Percentiles rank a stretch among this genome's conserved stretches.
Evolutionary conservation across 2,797 vertebrate species (phyloP).

Genomic region (Prunella strophiata): DNA sequence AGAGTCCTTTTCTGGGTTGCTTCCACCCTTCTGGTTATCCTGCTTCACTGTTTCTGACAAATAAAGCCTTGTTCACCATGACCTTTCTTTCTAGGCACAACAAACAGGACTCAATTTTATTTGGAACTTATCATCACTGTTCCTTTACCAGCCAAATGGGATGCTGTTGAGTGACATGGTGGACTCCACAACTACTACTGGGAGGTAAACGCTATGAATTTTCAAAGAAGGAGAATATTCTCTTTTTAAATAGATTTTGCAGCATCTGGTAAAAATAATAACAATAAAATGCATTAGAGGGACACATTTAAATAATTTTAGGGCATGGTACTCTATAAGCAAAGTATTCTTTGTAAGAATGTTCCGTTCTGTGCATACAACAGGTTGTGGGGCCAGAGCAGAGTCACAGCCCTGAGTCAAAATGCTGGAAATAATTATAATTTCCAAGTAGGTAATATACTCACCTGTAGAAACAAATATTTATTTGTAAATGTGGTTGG

Average conservation of each 20-base stretch:
- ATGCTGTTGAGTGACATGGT: background rate
- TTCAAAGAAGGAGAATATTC: background rate
- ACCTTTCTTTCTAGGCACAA: background rate
- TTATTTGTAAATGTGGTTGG: slow-evolving; percentile 26
- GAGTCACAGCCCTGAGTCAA: background rate
- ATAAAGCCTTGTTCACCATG: background rate
- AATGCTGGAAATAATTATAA: background rate
- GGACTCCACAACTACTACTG: background rate
- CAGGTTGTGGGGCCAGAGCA: background rate
- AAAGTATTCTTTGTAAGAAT: background rate
- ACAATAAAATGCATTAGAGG: background rate
- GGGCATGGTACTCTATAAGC: background rate
- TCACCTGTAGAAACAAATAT: background rate
- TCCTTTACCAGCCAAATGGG: background rate
- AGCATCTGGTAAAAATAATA: background rate
- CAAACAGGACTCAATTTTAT: background rate
- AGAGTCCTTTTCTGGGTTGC: background rate
- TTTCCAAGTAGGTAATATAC: slow-evolving; percentile 18
- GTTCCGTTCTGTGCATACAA: background rate
- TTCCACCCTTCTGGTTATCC: background rate
- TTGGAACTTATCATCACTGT: background rate
- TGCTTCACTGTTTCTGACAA: background rate
- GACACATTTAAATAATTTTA: background rate
- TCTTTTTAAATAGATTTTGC: background rate
- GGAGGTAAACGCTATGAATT: background rate